These are phyloP conservation scores for Saguinus midas DNA, from an alignment of 2,113 vertebrate species.

Conservation along the genomic window DNA sequence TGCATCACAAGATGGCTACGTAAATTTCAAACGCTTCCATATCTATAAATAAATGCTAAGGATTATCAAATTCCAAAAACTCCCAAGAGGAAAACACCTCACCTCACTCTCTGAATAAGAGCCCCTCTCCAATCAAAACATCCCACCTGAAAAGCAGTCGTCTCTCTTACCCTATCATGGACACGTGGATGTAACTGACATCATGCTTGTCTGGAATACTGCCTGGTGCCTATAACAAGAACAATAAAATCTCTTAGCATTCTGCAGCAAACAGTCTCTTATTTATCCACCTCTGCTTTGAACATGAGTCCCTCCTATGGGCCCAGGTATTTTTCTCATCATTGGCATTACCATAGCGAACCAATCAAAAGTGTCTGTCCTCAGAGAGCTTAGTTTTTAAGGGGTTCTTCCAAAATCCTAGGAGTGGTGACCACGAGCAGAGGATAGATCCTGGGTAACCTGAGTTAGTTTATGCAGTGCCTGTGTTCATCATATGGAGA, in stretches of 20 bases:
- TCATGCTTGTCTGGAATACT: not conserved
- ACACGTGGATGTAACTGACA: not conserved
- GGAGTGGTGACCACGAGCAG: not conserved
- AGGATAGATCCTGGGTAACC: not conserved
- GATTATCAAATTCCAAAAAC: not conserved
- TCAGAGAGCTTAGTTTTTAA: not conserved
- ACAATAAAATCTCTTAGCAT: not conserved
- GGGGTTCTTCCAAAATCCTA: not conserved
- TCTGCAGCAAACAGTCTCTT: not conserved
- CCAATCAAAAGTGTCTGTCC: not conserved
- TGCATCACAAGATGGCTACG: not conserved
- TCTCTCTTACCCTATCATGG: not conserved
- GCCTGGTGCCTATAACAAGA: not conserved
- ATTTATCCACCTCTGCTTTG: not conserved
- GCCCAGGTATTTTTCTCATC: not conserved
- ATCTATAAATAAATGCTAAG: not conserved
- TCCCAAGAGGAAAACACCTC: not conserved
- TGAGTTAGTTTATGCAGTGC: not conserved
- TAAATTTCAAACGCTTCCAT: not conserved
- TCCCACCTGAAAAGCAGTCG: not conserved
- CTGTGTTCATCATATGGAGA: not conserved
- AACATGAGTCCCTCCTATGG: not conserved
- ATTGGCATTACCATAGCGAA: not conserved
- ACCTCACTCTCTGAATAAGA: not conserved
- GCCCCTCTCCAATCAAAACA: not conserved